These are phyloP conservation scores for Rhingia campestris DNA, from an alignment of 2,888 invertebrate genomes.

Conservation along the genomic window DNA sequence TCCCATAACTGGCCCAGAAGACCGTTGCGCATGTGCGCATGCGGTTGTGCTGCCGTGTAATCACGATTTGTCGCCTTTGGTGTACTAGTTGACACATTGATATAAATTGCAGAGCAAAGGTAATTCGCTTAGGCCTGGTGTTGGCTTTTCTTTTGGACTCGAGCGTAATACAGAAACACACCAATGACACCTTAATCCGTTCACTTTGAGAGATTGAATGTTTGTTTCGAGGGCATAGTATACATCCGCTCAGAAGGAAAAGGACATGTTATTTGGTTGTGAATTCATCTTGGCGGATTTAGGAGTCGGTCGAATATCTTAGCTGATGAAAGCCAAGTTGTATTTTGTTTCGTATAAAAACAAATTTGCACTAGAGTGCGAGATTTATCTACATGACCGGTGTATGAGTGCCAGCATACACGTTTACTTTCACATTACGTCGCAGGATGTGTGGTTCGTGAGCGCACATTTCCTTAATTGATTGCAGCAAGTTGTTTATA, in stretches of 20 bases:
- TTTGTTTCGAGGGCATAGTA: constrained; percentile 10
- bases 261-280: no score
- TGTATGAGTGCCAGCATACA: not conserved
- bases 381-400: constrained; percentile 16
- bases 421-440: constrained; percentile 52
- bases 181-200: constrained; percentile 67
- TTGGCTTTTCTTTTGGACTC: constrained; percentile 20
- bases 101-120: constrained; percentile 68
- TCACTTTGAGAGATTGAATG: constrained; percentile 59
- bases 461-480: constrained; percentile 10
- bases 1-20: not conserved
- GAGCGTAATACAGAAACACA: constrained; percentile 64
- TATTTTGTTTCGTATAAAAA: constrained; percentile 30
- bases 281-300: no score
- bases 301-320: not conserved
- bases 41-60: constrained; percentile 25
- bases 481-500: constrained; percentile 12
- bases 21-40: not conserved
- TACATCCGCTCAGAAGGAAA: no score
- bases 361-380: not conserved
- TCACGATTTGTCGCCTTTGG: constrained; percentile 72
- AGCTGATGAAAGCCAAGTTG: constrained; percentile 24
- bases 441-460: constrained; percentile 19
- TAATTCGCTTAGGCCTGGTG: constrained; percentile 29
- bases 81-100: constrained; percentile 71